These are phyloP conservation scores for Hirundichthys speculiger DNA, from an alignment of 2,113 vertebrate species.

Conservation along the genomic window DNA sequence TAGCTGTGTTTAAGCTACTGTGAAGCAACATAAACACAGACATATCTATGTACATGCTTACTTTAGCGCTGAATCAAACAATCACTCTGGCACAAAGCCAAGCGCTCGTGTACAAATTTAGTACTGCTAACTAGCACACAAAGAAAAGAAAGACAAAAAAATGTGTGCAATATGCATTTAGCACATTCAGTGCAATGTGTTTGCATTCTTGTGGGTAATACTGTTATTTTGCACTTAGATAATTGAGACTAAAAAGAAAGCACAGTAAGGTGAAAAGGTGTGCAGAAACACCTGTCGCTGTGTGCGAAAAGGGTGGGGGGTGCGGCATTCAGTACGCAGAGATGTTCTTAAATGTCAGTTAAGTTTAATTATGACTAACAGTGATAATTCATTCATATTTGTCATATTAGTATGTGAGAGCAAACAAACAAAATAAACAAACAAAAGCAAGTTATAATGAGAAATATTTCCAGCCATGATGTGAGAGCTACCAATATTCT, in stretches of 20 bases:
- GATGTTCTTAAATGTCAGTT: conserved; percentile 17
- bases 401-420: conserved; percentile 34
- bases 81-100: conserved; percentile 36
- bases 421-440: conserved; percentile 15
- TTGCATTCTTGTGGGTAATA: conserved; percentile 35
- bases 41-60: conserved; percentile 52
- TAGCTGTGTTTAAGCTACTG: conserved; percentile 45
- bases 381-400: conserved; percentile 42
- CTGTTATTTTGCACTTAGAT: conserved; percentile 53
- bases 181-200: conserved; percentile 51
- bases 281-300: conserved; percentile 30
- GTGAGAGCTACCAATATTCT: not conserved
- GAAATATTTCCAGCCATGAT: not conserved
- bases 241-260: conserved; percentile 35
- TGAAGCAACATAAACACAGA: conserved; percentile 61
- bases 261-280: conserved; percentile 53
- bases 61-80: conserved; percentile 41
- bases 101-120: conserved; percentile 27
- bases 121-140: conserved; percentile 6
- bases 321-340: conserved; percentile 12
- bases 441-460: conserved; percentile 9
- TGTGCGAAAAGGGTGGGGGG: not conserved
- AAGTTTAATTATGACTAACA: conserved; percentile 40
- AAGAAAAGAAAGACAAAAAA: conserved; percentile 12
- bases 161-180: conserved; percentile 17